phyloP scores from a whole-genome alignment of 2,797 vertebrate species.

The Parambassis ranga region DNA sequence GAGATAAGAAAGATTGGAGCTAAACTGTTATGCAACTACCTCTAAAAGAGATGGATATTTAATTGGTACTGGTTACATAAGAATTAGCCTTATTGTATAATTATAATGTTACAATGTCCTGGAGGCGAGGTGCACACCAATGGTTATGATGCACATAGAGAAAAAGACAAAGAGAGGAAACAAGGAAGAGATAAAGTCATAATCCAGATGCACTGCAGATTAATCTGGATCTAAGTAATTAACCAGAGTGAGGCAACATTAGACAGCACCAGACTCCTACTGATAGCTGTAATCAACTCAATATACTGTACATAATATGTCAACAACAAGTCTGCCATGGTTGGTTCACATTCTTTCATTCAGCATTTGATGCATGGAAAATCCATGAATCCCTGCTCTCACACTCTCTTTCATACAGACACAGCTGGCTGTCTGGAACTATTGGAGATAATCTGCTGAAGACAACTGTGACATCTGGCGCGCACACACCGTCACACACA shows the following conservation, averaged over 20 bases:
- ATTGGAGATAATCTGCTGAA: conserved; percentile 61
- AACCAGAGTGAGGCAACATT: conserved; percentile 7
- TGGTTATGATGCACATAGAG: neutral
- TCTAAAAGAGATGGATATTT: conserved; percentile 6
- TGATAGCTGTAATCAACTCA: no score
- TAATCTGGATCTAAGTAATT: conserved; percentile 51
- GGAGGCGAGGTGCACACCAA: neutral
- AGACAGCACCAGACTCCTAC: neutral
- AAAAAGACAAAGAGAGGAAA: neutral
- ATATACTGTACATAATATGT: no score
- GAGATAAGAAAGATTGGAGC: neutral
- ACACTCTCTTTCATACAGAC: conserved; percentile 36
- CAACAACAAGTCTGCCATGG: conserved; percentile 10
- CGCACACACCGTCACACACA: conserved; percentile 29
- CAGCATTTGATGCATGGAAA: conserved; percentile 22
- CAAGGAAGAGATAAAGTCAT: conserved; percentile 9
- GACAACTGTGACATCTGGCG: conserved; percentile 73
- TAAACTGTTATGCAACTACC: neutral
- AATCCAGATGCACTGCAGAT: conserved; percentile 28
- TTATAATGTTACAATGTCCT: conserved; percentile 1
- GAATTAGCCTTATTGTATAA: neutral
- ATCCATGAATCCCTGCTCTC: conserved; percentile 34
- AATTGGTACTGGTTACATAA: neutral
- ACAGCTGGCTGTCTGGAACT: conserved; percentile 67
- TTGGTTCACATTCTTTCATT: conserved; percentile 45